These are phyloP conservation scores for Sarcophaga rosellei DNA, from an alignment of 2,888 invertebrate species.

Conservation along the genomic window DNA sequence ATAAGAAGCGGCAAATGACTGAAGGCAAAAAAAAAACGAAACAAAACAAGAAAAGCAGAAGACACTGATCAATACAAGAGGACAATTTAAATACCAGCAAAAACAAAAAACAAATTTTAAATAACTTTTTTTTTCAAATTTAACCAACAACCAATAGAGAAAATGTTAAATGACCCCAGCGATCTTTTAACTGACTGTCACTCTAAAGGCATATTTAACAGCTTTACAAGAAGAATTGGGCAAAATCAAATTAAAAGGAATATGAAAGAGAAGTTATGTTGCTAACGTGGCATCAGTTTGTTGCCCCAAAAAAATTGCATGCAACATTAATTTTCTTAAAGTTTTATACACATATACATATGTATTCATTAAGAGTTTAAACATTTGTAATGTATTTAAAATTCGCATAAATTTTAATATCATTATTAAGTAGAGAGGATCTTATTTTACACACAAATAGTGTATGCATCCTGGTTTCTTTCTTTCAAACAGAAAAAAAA, in stretches of 20 bases:
- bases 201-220: conserved; percentile 52
- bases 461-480: conserved; percentile 47
- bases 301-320: conserved; percentile 37
- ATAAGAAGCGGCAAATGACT: conserved; percentile 20
- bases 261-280: conserved; percentile 34
- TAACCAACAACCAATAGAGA: conserved; percentile 1
- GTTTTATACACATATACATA: background rate
- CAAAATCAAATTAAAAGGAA: conserved; percentile 6
- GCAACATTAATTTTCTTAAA: conserved; percentile 48
- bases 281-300: conserved; percentile 60
- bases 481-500: background rate
- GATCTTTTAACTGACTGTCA: conserved; percentile 61
- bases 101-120: conserved; percentile 14
- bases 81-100: conserved; percentile 58
- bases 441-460: conserved; percentile 22
- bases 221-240: conserved; percentile 15
- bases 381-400: conserved; percentile 39
- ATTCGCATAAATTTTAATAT: conserved; percentile 59
- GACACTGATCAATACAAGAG: conserved; percentile 26
- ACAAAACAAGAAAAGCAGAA: conserved; percentile 43
- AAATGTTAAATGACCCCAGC: conserved; percentile 61
- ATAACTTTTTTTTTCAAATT: background rate
- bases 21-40: background rate
- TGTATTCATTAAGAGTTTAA: background rate
- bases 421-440: conserved; percentile 41